Evolutionary conservation across 37 sponge, comb jelly and placozoan genomes (phyloP), one percentile per base, ranked within the genome.

Genomic region (Eunapius fragilis): DNA sequence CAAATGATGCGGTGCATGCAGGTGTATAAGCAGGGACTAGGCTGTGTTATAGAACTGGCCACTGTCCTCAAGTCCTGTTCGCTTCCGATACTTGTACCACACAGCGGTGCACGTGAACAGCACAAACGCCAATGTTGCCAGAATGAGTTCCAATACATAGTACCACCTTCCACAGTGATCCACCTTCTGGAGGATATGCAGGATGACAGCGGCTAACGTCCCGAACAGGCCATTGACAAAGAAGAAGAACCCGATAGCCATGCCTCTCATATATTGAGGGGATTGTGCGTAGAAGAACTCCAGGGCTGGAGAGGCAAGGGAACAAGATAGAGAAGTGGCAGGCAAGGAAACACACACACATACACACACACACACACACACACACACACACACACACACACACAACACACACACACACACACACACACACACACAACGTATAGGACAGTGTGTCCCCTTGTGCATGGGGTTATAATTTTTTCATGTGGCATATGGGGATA

Each of bases 281-380:
- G 82, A 38, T 72, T 90, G 90, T 14, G 90, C 90, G 50, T 85
- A 90, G 27, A 80, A 69, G 69, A 90, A 90, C 75, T 90, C 90
- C 33, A 85, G 35, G 36, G 72, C 90, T 80, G 81, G 74, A 25
- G 67, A 23, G 72, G 25, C 14, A 9, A 2, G 2, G 24, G 37
- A 11, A 23, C 12, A 38, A n/a, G n/a, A n/a, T n/a, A n/a, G n/a
- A n/a, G n/a, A n/a, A n/a, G n/a, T n/a, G n/a, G n/a, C n/a, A n/a
- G n/a, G n/a, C n/a, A n/a, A n/a, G n/a, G n/a, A n/a, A n/a, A n/a
- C n/a, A n/a, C n/a, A n/a, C n/a, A n/a, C n/a, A n/a, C n/a, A n/a
- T n/a, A n/a, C n/a, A n/a, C n/a, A n/a, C n/a, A n/a, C n/a, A n/a
- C n/a, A n/a, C n/a, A n/a, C n/a, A n/a, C n/a, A n/a, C n/a, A n/a